Percentiles rank a stretch among this genome's conserved stretches.
Conservation (phyloP, 2,113 vertebrate genomes). For the Sula dactylatra region DNA sequence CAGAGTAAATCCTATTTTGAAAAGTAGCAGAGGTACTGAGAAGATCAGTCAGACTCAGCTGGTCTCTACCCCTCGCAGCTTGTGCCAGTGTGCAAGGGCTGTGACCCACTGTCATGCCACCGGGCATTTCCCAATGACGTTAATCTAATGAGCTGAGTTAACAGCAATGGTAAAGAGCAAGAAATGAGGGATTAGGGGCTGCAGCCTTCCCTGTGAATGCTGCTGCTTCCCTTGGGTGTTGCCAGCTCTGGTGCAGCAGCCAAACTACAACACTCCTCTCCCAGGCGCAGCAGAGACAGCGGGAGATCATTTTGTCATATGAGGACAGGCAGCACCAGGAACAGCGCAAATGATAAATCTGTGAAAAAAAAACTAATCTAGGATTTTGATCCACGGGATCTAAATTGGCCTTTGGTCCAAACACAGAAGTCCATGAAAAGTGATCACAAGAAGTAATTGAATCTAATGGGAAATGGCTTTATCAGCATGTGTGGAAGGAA, state of each 20-base stretch:
- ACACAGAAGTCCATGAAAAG: neutral
- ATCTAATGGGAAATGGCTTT: neutral
- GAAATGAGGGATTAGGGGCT: neutral
- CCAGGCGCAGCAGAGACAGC: neutral
- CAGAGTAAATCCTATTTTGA: neutral
- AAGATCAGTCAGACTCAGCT: neutral
- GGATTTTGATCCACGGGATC: neutral
- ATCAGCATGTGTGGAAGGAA: neutral
- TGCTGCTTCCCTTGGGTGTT: neutral
- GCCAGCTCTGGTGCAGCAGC: neutral
- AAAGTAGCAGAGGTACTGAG: neutral
- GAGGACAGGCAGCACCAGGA: neutral
- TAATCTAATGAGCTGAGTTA: neutral
- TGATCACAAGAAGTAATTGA: neutral
- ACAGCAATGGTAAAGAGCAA: neutral
- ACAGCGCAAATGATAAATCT: neutral
- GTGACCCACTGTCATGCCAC: neutral
- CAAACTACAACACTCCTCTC: neutral
- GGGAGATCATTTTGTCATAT: neutral
- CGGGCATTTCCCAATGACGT: neutral
- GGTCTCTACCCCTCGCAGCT: neutral
- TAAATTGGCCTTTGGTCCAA: neutral
- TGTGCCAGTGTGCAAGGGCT: neutral
- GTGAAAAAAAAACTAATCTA: neutral
- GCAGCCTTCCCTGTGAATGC: neutral